Percentiles rank a stretch among this genome's conserved stretches.
These are phyloP conservation scores for Flexamia atlantica DNA, from an alignment of 2,888 invertebrate species.

Conservation along the genomic window DNA sequence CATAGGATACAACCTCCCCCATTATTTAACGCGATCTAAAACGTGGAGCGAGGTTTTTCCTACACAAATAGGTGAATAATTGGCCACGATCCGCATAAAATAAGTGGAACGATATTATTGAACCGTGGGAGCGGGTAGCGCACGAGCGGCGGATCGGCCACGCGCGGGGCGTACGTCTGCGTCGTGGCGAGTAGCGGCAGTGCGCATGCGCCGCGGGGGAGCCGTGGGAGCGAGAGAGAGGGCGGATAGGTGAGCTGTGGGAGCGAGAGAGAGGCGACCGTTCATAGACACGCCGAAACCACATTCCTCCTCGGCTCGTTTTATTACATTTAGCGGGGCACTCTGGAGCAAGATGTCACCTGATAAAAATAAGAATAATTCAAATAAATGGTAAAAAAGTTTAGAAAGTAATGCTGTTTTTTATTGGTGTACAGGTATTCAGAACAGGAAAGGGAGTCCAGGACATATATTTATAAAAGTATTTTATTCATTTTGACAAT, in stretches of 20 bases:
- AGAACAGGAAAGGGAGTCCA: no score
- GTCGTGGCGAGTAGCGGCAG: constrained; percentile 18
- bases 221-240: background rate
- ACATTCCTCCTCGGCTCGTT: constrained; percentile 48
- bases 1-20: background rate
- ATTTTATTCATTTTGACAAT: no score
- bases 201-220: background rate
- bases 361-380: no score
- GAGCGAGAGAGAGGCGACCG: constrained; percentile 33
- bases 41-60: background rate
- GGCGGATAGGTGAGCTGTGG: background rate
- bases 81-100: constrained; percentile 38
- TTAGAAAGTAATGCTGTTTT: no score
- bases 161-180: constrained; percentile 43
- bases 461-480: no score
- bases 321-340: constrained; percentile 58
- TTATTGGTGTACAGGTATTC: no score
- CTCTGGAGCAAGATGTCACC: background rate
- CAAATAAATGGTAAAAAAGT: no score
- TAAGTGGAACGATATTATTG: constrained; percentile 41
- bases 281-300: constrained; percentile 52
- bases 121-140: background rate
- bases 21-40: constrained; percentile 3
- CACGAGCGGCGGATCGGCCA: constrained; percentile 12
- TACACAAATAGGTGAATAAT: constrained; percentile 9